Percentiles rank a stretch among this genome's conserved stretches.
Evolutionary conservation across 2,113 vertebrate species (phyloP).

Genomic region (Apodemus sylvaticus): DNA sequence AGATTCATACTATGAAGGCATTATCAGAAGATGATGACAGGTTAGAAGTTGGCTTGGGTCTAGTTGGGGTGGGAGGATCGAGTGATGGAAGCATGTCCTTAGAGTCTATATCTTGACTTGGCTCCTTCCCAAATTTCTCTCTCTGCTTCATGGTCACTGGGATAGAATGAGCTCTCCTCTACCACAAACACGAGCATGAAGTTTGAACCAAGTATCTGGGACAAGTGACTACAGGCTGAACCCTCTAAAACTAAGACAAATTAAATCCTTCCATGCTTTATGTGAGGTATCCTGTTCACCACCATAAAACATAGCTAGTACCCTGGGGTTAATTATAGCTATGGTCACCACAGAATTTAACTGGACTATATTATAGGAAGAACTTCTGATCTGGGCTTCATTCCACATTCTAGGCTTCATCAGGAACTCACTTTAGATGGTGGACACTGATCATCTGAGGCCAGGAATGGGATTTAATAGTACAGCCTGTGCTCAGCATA

Average conservation of each 20-base stretch:
- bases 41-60: background rate
- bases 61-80: background rate
- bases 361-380: background rate
- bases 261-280: background rate
- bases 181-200: background rate
- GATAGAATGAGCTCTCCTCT: background rate
- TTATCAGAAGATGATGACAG: background rate
- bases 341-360: background rate
- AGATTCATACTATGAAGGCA: background rate
- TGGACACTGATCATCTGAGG: background rate
- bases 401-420: background rate
- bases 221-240: background rate
- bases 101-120: background rate
- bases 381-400: background rate
- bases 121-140: background rate
- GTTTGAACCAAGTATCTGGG: background rate
- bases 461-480: background rate
- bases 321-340: background rate
- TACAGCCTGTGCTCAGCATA: background rate
- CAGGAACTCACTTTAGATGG: background rate
- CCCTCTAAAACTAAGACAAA: background rate
- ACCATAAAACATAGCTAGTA: background rate
- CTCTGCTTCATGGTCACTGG: background rate
- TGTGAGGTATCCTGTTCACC: background rate
- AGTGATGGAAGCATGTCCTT: background rate